Conservation (phyloP, 2,113 vertebrate genomes). For the Oncorhynchus keta region DNA sequence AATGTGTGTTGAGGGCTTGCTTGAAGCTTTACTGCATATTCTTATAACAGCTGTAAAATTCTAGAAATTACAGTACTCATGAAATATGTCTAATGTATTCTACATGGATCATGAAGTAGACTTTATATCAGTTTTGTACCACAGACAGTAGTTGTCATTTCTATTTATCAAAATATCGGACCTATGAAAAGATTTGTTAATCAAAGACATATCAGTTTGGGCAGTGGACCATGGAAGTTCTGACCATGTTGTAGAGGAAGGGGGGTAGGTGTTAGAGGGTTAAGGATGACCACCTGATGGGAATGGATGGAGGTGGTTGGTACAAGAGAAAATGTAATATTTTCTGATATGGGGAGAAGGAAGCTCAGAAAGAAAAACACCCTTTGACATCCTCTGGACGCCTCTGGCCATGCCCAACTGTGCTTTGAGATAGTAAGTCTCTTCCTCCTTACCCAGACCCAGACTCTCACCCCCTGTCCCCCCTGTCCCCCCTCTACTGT, state of each 20-base stretch:
- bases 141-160: neutral
- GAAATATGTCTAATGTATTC: no score
- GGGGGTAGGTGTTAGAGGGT: neutral
- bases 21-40: neutral
- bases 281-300: neutral
- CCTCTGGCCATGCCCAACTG: neutral
- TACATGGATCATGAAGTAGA: no score
- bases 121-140: neutral
- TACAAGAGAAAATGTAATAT: constrained; percentile 82
- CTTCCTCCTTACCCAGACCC: neutral
- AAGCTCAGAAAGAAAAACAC: neutral
- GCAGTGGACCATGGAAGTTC: neutral
- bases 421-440: constrained; percentile 1
- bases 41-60: neutral
- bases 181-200: no score
- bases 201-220: neutral
- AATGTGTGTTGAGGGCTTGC: constrained; percentile 1
- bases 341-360: constrained; percentile 54
- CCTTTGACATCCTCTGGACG: neutral
- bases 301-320: constrained; percentile 47
- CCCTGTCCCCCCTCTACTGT: neutral
- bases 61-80: neutral
- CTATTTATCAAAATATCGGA: neutral
- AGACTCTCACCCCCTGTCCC: neutral
- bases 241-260: neutral